These are phyloP conservation scores for Trissolcus japonicus DNA, from an alignment of 2,888 invertebrate genomes.

Conservation along the genomic window DNA sequence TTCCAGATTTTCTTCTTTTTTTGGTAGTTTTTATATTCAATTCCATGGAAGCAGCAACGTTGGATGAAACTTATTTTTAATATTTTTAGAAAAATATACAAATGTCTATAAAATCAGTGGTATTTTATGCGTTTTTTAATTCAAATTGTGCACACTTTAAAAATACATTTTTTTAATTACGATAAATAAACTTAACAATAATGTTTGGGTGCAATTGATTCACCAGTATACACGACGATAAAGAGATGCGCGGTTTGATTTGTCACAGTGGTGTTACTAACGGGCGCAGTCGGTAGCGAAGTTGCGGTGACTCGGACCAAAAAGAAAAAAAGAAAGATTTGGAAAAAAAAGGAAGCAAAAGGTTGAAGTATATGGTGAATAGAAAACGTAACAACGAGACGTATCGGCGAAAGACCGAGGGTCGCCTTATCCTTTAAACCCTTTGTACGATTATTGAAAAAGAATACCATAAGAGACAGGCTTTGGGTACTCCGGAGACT, in stretches of 20 bases:
- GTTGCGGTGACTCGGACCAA: conserved; percentile 35
- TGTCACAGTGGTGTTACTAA: conserved; percentile 28
- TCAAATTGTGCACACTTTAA: too few species aligned
- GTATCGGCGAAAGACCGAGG: conserved; percentile 51
- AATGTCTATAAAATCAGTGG: too few species aligned
- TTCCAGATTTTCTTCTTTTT: not conserved
- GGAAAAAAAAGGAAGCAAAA: not conserved
- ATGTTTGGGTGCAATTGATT: not conserved
- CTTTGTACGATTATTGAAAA: conserved; percentile 69
- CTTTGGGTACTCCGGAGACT: conserved; percentile 64
- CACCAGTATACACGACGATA: conserved; percentile 10
- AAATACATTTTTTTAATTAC: too few species aligned
- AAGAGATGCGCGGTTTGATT: conserved; percentile 40
- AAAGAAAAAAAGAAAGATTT: conserved; percentile 6
- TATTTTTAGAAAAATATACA: too few species aligned
- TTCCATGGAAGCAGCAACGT: too few species aligned
- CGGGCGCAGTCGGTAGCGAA: conserved; percentile 17
- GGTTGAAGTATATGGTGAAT: conserved; percentile 51
- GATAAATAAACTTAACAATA: too few species aligned
- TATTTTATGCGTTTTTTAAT: not conserved
- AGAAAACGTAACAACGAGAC: conserved; percentile 52
- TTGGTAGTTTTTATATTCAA: too few species aligned
- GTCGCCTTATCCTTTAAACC: conserved; percentile 67
- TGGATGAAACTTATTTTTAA: too few species aligned
- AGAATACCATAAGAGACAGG: conserved; percentile 65